These are phyloP conservation scores for Emmelina monodactyla DNA, from an alignment of 2,888 invertebrate genomes.

Conservation along the genomic window DNA sequence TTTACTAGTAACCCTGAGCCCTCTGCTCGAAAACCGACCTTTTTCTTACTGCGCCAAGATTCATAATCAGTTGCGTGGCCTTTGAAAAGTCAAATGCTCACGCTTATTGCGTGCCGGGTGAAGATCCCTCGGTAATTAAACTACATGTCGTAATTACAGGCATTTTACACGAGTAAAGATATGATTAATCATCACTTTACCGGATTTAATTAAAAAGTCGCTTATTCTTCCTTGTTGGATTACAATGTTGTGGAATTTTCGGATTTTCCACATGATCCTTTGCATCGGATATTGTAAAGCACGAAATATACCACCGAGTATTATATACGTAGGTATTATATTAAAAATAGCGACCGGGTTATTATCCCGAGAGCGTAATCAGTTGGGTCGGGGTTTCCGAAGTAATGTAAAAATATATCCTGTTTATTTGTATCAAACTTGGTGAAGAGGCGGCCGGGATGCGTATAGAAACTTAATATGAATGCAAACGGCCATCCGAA, in stretches of 20 bases:
- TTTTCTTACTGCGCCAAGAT: background rate
- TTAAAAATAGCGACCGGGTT: constrained; percentile 24
- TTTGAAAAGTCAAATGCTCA: constrained; percentile 11
- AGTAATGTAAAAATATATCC: constrained; percentile 64
- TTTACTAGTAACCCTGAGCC: too few relatives aligned
- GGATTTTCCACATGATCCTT: too few relatives aligned
- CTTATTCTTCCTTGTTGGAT: too few relatives aligned
- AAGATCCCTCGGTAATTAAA: constrained; percentile 39
- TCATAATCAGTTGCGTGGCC: background rate
- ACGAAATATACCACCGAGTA: too few relatives aligned
- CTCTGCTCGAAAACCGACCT: background rate
- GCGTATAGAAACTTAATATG: constrained; percentile 65
- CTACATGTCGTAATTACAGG: constrained; percentile 14
- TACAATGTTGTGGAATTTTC: too few relatives aligned
- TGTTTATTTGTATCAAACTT: constrained; percentile 65
- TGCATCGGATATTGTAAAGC: too few relatives aligned
- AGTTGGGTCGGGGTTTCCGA: constrained; percentile 58
- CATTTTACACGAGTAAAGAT: background rate
- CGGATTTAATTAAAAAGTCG: constrained; percentile 5
- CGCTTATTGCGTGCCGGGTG: constrained; percentile 42
- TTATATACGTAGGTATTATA: too few relatives aligned
- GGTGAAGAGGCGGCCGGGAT: constrained; percentile 58
- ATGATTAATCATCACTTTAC: background rate
- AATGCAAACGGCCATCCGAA: constrained; percentile 63
- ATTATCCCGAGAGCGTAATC: constrained; percentile 59